Evolutionary conservation across 2,888 invertebrate species (phyloP), one percentile per base, ranked within the genome.

Genomic region (Lasioglossum oenotherae): DNA sequence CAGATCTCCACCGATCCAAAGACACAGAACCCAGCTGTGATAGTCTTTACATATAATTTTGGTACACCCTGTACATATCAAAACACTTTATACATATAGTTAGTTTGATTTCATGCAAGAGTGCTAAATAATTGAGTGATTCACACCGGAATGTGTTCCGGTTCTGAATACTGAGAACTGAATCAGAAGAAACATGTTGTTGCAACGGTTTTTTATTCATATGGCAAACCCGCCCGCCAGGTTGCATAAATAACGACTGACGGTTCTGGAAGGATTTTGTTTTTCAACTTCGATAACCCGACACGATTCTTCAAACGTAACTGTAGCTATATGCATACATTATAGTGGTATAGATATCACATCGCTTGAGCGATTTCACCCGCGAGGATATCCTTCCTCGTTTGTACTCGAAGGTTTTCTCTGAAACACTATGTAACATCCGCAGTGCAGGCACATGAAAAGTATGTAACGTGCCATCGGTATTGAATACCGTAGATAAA

Each of bases 291-390:
- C 76, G 76, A 82, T 83, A 81, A 84, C 79, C 27, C 38, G 73
- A 27, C 41, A 8, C 80, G 82, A 74, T 79, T 76, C 84, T 74
- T 86, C 78, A 88, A 86, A 86, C 79, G 74, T 84, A 86, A 83
- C 86, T 69, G 82, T 79, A 81, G 71, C 74, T 79, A 49, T 49
- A 67, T 73, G 83, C 83, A 81, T 85, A 71, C 81, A 83, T 89
- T 85, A 80, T 69, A 57, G 79, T n/a, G 31, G 44, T 80, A 81
- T 89, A 82, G 89, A 88, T 88, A 85, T 89, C 79, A 67, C 69
- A 85, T 82, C 80, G 88, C 80, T 75, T 74, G 85, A 84, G 76
- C 88, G 87, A 86, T 82, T 89, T 89, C 74, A 85, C 74, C 82
- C 77, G 8, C 16, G 83, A 79, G 83, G 38, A 85, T 86, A 88